Conservation (phyloP, 2,797 vertebrate species). For the Percopsis omiscomaycus region DNA sequence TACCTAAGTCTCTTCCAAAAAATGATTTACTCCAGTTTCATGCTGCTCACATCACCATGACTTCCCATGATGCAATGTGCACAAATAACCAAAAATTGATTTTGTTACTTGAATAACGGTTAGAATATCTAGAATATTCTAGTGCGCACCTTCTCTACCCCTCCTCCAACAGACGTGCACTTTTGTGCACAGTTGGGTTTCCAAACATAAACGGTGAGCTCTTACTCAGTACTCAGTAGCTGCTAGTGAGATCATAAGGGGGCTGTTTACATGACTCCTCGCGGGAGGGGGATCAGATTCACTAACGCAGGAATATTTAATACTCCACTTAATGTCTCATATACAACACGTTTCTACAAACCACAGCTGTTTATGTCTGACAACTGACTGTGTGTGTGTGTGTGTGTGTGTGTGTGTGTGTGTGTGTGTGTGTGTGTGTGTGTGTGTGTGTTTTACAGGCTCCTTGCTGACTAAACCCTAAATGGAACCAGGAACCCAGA, state of each 20-base stretch:
- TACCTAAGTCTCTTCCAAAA: too few species aligned
- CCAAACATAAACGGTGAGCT: background rate
- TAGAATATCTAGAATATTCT: too few species aligned
- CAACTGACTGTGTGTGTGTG: slow-evolving; percentile 15
- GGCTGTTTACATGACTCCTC: slow-evolving; percentile 16
- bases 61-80: too few species aligned
- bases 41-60: too few species aligned
- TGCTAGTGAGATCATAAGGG: slow-evolving; percentile 18
- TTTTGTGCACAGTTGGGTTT: background rate
- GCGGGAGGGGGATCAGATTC: slow-evolving; percentile 22
- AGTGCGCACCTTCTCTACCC: too few species aligned
- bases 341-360: slow-evolving; percentile 36
- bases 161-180: too few species aligned
- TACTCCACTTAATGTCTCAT: slow-evolving; percentile 40
- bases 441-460: background rate
- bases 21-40: too few species aligned
- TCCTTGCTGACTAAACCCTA: background rate
- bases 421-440: slow-evolving; percentile 1
- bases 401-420: background rate
- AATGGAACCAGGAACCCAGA: too few species aligned
- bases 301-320: slow-evolving; percentile 37
- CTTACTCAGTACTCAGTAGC: background rate
- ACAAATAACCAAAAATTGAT: too few species aligned
- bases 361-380: slow-evolving; percentile 49
- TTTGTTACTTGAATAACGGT: too few species aligned